These are phyloP conservation scores for Gambusia holbrooki DNA, from an alignment of 2,113 vertebrate species.

Conservation along the genomic window DNA sequence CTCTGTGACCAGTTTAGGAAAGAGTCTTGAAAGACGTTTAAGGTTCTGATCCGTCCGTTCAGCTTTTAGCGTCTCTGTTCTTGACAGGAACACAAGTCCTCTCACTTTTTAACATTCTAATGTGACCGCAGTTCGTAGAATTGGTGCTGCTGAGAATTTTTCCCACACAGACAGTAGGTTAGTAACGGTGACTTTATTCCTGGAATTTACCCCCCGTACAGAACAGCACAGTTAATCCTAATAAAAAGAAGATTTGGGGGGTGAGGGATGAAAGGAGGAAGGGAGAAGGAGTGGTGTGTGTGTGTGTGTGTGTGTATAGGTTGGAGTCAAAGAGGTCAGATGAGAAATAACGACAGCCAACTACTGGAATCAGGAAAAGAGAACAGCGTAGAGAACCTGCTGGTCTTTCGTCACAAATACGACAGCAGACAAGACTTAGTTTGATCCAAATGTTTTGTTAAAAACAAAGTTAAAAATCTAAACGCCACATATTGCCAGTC, in stretches of 20 bases:
- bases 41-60: no score
- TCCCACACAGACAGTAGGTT: conserved; percentile 64
- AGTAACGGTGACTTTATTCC: conserved; percentile 61
- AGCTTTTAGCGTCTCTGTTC: no score
- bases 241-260: conserved; percentile 40
- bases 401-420: background rate
- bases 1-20: no score
- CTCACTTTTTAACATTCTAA: background rate
- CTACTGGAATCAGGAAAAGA: conserved; percentile 7
- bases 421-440: background rate
- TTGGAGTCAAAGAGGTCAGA: conserved; percentile 19
- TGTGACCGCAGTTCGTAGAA: conserved; percentile 5
- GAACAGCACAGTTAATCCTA: conserved; percentile 68
- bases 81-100: no score
- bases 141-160: conserved; percentile 20
- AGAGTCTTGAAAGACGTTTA: no score
- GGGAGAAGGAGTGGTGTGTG: background rate
- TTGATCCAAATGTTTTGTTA: background rate
- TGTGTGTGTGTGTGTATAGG: conserved; percentile 1
- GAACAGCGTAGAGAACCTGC: no score
- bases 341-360: conserved; percentile 6
- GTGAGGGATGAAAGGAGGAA: background rate
- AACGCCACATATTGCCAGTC: background rate
- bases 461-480: background rate
- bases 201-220: conserved; percentile 57